Evolutionary conservation across 1,140 invertebrate species (phyloP).

Genomic region (Diachasma alloeum): DNA sequence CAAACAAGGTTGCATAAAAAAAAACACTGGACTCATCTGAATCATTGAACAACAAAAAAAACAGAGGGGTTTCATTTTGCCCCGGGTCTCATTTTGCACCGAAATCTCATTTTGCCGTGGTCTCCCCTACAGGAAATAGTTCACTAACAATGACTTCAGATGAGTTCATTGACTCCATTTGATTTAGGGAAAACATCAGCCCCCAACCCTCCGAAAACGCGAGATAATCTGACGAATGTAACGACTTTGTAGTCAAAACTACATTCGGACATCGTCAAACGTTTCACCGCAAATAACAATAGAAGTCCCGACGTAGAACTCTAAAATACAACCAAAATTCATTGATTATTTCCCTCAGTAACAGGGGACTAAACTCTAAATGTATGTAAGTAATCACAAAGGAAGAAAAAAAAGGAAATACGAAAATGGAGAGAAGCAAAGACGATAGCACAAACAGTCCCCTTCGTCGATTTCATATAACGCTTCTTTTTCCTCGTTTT

Average conservation of each 20-base stretch:
- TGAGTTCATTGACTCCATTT: too few species aligned
- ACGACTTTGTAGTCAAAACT: not conserved
- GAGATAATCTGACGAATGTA: not conserved
- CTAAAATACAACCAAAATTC: not conserved
- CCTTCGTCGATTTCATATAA: slow-evolving; percentile 25
- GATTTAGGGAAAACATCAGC: too few species aligned
- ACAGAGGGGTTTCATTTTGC: too few species aligned
- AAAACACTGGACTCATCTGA: too few species aligned
- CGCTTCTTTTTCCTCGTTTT: slow-evolving; percentile 39
- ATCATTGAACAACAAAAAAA: too few species aligned
- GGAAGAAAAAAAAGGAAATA: slow-evolving; percentile 26
- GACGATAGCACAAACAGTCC: slow-evolving; percentile 30
- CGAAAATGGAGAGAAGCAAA: slow-evolving; percentile 39
- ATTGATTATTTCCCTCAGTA: not conserved
- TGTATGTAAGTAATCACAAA: slow-evolving; percentile 8
- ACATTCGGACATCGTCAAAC: not conserved
- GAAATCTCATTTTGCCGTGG: too few species aligned
- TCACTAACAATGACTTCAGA: too few species aligned
- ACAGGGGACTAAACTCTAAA: slow-evolving; percentile 4
- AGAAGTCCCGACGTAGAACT: not conserved
- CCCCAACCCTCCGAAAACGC: too few species aligned
- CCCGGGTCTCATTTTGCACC: too few species aligned
- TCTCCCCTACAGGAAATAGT: too few species aligned
- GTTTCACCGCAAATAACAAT: not conserved
- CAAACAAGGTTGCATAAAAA: too few species aligned